Conservation (phyloP, 53 echinoderm and acorn worm species). For the Glandiceps talaboti region DNA sequence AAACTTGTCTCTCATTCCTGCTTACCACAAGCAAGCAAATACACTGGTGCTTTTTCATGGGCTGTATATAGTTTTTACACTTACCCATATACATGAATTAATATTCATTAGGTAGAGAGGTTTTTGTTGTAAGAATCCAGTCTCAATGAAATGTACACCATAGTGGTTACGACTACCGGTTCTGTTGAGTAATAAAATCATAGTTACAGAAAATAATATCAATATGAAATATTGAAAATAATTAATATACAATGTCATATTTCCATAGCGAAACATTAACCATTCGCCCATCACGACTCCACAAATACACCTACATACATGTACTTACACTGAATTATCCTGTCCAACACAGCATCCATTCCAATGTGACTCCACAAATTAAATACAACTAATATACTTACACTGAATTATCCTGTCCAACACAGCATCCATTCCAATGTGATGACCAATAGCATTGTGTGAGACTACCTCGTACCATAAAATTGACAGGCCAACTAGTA, state of each 20-base stretch:
- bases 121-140: background rate
- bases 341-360: background rate
- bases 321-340: background rate
- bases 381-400: background rate
- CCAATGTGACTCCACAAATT: too few relatives aligned
- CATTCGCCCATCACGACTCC: too few relatives aligned
- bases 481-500: background rate
- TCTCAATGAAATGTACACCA: background rate
- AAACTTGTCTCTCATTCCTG: too few relatives aligned
- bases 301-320: too few relatives aligned
- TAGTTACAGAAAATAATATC: too few relatives aligned
- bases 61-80: background rate
- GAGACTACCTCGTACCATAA: too few relatives aligned
- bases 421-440: background rate
- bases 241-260: too few relatives aligned
- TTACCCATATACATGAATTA: background rate
- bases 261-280: too few relatives aligned
- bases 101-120: background rate
- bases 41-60: too few relatives aligned
- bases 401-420: background rate
- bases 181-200: background rate
- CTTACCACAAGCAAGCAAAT: too few relatives aligned
- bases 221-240: too few relatives aligned
- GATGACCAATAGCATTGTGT: slow-evolving; percentile 11
- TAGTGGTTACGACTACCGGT: background rate